These are phyloP conservation scores for Liparis tanakae DNA, from an alignment of 2,797 vertebrate genomes.

Conservation along the genomic window DNA sequence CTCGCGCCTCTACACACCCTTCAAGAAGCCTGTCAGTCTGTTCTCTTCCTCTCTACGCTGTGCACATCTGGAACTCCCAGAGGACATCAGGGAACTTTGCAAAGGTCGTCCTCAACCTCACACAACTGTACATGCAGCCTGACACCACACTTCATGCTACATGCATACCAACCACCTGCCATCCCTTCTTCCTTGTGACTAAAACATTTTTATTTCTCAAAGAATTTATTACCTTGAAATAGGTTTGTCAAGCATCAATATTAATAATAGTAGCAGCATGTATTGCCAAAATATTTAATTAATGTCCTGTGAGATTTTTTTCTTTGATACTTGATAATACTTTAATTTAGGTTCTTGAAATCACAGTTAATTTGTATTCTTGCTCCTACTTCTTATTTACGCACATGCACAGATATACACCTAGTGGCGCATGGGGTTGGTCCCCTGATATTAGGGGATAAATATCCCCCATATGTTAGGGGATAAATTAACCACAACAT, in stretches of 20 bases:
- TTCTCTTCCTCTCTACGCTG: conserved; percentile 94
- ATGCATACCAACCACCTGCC: background rate
- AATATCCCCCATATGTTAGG: too few species aligned
- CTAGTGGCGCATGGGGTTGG: too few species aligned
- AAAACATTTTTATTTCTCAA: background rate
- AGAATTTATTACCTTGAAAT: conserved; percentile 9
- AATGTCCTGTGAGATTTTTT: background rate
- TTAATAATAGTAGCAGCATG: background rate
- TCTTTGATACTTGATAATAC: background rate
- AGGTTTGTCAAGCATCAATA: conserved; percentile 5
- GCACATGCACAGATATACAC: background rate
- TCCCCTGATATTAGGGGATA: too few species aligned
- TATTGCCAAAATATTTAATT: conserved; percentile 3
- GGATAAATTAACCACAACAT: too few species aligned
- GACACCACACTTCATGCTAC: background rate
- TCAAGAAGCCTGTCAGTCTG: conserved; percentile 86
- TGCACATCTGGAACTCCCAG: conserved; percentile 91
- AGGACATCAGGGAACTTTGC: conserved; percentile 92
- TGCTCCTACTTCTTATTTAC: background rate
- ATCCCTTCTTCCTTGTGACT: background rate
- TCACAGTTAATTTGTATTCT: background rate
- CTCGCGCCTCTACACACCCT: conserved; percentile 84
- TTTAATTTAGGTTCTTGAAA: background rate
- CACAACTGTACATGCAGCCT: conserved; percentile 13
- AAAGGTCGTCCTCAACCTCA: conserved; percentile 82